Conservation (phyloP, 1,140 invertebrate species). For the Pomacea maculata region DNA sequence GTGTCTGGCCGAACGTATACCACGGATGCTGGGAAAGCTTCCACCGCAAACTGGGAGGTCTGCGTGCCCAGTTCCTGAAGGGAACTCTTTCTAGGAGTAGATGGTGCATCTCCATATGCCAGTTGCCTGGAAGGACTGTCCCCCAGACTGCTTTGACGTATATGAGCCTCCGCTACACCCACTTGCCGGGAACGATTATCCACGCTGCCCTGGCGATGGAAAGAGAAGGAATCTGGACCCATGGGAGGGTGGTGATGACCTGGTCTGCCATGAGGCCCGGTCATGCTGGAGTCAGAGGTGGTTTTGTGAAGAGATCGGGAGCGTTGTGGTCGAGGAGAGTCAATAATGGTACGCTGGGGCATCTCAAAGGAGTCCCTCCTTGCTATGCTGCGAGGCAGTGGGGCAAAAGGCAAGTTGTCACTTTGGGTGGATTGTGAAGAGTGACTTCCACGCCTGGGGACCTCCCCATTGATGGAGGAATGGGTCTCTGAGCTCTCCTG, state of each 20-base stretch:
- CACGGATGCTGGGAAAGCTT: conserved; percentile 33
- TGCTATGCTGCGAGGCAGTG: conserved; percentile 42
- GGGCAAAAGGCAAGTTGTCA: conserved; percentile 46
- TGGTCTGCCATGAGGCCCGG: conserved; percentile 25
- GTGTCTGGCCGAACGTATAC: conserved; percentile 35
- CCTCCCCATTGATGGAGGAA: conserved; percentile 42
- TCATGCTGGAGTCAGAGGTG: conserved; percentile 34
- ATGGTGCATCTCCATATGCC: conserved; percentile 11
- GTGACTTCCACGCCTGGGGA: conserved; percentile 47
- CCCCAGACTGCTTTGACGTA: conserved; percentile 11
- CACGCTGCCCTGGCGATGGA: conserved; percentile 35
- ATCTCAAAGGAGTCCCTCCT: conserved; percentile 56
- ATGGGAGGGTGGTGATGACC: conserved; percentile 14
- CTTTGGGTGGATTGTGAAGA: conserved; percentile 48
- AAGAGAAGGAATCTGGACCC: conserved; percentile 18
- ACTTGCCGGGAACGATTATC: conserved; percentile 25
- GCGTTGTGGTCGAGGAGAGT: conserved; percentile 52
- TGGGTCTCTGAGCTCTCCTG: conserved; percentile 42
- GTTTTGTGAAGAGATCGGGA: conserved; percentile 49
- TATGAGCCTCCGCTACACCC: conserved; percentile 7
- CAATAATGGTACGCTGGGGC: conserved; percentile 49
- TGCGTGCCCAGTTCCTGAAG: conserved; percentile 28
- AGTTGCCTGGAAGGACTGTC: conserved; percentile 17
- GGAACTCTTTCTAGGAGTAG: conserved; percentile 25
- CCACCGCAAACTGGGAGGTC: conserved; percentile 20